Evolutionary conservation across 2,888 invertebrate genomes (phyloP), one percentile per base, ranked within the genome.

Genomic region (Agonopterix heracliana): DNA sequence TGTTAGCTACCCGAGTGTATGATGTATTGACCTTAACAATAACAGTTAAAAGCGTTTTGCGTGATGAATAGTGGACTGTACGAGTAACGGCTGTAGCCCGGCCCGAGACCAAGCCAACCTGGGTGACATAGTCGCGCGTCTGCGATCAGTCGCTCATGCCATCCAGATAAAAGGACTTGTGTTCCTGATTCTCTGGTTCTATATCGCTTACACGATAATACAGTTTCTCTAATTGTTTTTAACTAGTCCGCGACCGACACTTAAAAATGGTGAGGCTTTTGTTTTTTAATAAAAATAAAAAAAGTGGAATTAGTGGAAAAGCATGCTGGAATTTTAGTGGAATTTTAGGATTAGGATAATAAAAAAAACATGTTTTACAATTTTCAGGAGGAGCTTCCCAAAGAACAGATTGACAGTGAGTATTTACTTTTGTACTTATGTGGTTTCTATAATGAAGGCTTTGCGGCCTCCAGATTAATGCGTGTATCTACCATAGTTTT

Each of bases 351-450:
- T 1, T 38, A n/a, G n/a, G n/a, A n/a, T n/a, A n/a, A n/a, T n/a
- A n/a, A n/a, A 38, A 38, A 2, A n/a, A 38, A 1, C 9, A 9
- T 38, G 38, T 38, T 38, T 38, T 38, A 63, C 54, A 64, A 56
- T 64, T 91, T 90, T 59, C 89, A 94, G 92, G 94, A 94, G 64
- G 95, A 94, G 76, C 90, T 95, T 56, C 90, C 90, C 68, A 93
- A 94, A 81, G 95, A 95, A 66, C 95, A 95, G 88, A 90, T 94
- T 65, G 90, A 81, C 66, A 91, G 95, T 95, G 86, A 93, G 94
- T 93, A 70, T 59, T 38, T 38, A 38, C 10, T 38, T 38, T 38
- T 38, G 9, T 9, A 38, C 10, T 38, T 38, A 10, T 10, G 3
- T n/a, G n/a, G n/a, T 4, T 38, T 38, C n/a, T 9, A n/a, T 38